These are phyloP conservation scores for Neotoxoptera formosana DNA, from an alignment of 1,140 invertebrate species.

Conservation along the genomic window DNA sequence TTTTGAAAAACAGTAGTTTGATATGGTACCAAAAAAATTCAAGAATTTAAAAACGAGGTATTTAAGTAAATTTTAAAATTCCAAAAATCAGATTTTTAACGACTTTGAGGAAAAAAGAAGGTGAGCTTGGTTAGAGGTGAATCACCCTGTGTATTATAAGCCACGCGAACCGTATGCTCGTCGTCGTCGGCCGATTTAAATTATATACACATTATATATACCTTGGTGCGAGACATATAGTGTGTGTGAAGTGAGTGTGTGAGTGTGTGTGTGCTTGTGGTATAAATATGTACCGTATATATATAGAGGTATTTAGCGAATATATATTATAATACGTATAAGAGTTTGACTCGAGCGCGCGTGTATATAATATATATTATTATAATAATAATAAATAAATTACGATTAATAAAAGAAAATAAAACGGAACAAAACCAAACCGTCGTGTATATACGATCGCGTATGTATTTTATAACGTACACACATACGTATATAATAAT, in stretches of 20 bases:
- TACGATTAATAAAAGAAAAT: not conserved
- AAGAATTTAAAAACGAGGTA: not conserved
- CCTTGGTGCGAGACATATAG: not conserved
- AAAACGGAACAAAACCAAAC: not conserved
- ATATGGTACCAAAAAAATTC: not conserved
- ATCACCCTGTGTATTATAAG: not conserved
- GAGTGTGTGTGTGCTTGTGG: not conserved
- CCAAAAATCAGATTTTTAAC: not conserved
- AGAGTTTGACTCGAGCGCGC: not conserved
- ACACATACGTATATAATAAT: not conserved
- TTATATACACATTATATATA: not conserved
- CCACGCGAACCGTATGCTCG: not conserved
- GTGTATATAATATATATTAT: slow-evolving; percentile 1
- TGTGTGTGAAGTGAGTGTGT: not conserved
- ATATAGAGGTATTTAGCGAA: not conserved
- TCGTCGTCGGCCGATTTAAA: not conserved
- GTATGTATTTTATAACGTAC: not conserved
- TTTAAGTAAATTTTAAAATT: not conserved
- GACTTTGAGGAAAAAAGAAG: not conserved
- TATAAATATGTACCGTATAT: not conserved
- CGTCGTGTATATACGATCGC: not conserved
- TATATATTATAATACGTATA: not conserved
- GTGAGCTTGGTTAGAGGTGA: not conserved
- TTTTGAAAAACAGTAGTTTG: no score
- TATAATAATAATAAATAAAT: slow-evolving; percentile 7